phyloP scores from a whole-genome alignment of 2,113 vertebrate genomes.

The Melanotaenia duboulayi region DNA sequence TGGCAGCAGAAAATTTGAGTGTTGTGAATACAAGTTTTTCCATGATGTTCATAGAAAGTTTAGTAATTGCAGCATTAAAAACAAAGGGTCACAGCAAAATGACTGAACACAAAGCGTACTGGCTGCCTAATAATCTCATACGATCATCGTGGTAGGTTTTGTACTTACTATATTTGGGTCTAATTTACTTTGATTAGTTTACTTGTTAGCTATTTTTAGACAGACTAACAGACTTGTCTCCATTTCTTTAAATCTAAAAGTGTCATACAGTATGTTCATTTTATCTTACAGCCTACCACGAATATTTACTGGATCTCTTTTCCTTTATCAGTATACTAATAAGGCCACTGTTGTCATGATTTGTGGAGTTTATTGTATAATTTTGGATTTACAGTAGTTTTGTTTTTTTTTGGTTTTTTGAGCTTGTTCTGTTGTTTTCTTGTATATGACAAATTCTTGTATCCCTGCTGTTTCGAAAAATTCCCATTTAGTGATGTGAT shows the following conservation, averaged over 20 bases:
- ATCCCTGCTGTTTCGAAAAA: no score
- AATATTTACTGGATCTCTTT: slow-evolving; percentile 11
- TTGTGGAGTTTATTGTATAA: no score
- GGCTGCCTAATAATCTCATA: background rate
- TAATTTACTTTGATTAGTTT: background rate
- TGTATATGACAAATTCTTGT: no score
- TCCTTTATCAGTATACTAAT: slow-evolving; percentile 14
- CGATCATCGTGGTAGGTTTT: slow-evolving; percentile 4
- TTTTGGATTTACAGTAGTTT: no score
- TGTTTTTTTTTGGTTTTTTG: no score
- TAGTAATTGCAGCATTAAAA: background rate
- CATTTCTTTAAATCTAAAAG: background rate
- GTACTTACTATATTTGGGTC: background rate
- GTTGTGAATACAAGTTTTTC: background rate
- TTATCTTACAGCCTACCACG: background rate
- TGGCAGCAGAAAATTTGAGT: no score
- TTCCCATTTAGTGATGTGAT: no score
- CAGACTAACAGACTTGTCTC: background rate
- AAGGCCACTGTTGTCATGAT: background rate
- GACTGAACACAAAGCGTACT: background rate
- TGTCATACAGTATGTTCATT: background rate
- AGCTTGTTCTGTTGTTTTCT: no score
- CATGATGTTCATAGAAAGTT: background rate
- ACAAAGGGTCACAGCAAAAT: background rate
- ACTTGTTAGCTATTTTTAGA: background rate